Evolutionary conservation across 1,140 invertebrate genomes (phyloP).

Genomic region (Cotesia glomerata): DNA sequence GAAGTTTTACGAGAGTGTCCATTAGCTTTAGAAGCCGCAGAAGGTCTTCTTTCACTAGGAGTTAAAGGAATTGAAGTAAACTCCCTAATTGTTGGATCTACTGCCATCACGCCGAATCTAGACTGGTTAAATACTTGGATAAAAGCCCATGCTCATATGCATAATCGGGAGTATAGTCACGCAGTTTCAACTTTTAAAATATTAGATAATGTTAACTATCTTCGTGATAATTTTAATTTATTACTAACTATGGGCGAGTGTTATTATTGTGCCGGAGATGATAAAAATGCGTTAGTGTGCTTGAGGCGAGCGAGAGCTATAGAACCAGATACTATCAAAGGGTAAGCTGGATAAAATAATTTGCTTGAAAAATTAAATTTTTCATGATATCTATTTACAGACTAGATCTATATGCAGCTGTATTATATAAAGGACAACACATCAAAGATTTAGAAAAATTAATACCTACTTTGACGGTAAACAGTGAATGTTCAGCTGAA

Average conservation of each 20-base stretch:
- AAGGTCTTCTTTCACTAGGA: conserved; percentile 71
- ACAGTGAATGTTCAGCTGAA: conserved; percentile 64
- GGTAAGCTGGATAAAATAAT: conserved; percentile 40
- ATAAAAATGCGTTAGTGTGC: conserved; percentile 61
- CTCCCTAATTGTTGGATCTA: conserved; percentile 69
- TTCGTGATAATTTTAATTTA: conserved; percentile 72
- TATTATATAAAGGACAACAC: conserved; percentile 60
- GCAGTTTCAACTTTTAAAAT: conserved; percentile 69
- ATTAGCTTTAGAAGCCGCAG: conserved; percentile 73
- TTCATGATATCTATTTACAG: conserved; percentile 38
- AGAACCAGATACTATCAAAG: conserved; percentile 67
- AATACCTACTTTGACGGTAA: conserved; percentile 53
- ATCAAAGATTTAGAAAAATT: conserved; percentile 62
- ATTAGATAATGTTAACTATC: conserved; percentile 67
- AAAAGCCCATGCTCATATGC: conserved; percentile 71
- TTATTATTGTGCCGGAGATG: conserved; percentile 70
- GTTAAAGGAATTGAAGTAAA: conserved; percentile 76
- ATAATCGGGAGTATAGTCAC: conserved; percentile 69
- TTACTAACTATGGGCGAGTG: conserved; percentile 71
- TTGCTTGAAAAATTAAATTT: conserved; percentile 12
- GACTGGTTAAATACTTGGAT: conserved; percentile 75
- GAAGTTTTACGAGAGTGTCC: conserved; percentile 80
- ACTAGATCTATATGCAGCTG: conserved; percentile 61
- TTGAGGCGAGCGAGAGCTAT: conserved; percentile 62
- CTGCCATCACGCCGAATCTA: conserved; percentile 55